Base-by-base conservation (phyloP, 2,797 vertebrate species). In the Smutsia gigantea region DNA sequence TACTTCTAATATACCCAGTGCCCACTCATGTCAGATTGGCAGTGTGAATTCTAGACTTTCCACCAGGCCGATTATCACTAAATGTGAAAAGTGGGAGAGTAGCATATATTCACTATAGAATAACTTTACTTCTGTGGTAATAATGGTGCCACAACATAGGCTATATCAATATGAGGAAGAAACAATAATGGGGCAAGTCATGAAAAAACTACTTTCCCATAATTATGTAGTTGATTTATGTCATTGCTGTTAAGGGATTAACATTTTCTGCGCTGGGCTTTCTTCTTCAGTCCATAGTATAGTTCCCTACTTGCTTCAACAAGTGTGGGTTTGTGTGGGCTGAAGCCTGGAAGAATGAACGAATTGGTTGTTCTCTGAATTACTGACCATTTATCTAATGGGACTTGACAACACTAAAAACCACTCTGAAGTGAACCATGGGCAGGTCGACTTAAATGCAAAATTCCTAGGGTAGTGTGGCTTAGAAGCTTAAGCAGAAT, bases 171-270 rank as follows among this genome's bases (percentile, higher is more conserved):
- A 77, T 12, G 15, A 63, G 23, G 34, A 55, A 75, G 25, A 92
- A 68, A 72, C 27, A 34, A 21, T 90, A 94, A 86, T 15, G 18
- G 42, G 31, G 27, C 25, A 88, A 71, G 39, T 59, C 68, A 90
- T 79, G n/a, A 69, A 92, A 95, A 81, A 12, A 78, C 31, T 88
- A 25, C 74, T 72, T 37, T 87, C 51, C 39, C 12, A 6, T 96
- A 96, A 96, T 90, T 72, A 87, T 27, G 51, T n/a, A 14, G 78
- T 68, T 93, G 68, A 39, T 84, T 87, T 84, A 83, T 94, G 64
- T 46, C 90, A 84, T 88, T 19, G 6, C 10, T 9, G 6, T 51
- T 59, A 96, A 87, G 8, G 55, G 53, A 86, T 90, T 68, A 63
- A 55, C 23, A 46, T 88, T 90, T 86, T 78, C 66, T 68, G 21